Evolutionary conservation across 2,797 vertebrate genomes (phyloP).

Genomic region (Chrysocyon brachyurus): DNA sequence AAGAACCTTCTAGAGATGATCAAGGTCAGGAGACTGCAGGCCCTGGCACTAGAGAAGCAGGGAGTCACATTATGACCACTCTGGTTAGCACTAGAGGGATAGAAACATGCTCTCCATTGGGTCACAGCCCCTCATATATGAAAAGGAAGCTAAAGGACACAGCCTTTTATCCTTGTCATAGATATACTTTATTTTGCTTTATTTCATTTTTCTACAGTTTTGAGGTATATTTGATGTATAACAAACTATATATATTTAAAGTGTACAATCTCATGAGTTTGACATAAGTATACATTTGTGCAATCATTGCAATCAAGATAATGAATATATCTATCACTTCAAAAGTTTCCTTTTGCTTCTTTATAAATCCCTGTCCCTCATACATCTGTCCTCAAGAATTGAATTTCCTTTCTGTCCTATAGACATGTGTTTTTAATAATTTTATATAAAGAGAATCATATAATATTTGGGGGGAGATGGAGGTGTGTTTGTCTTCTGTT

Average conservation of each 20-base stretch:
- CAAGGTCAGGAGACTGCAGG: not conserved
- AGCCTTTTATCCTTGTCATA: not conserved
- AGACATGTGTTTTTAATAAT: not conserved
- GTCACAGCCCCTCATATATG: not conserved
- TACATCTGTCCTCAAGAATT: not conserved
- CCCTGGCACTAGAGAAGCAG: not conserved
- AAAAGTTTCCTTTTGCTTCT: not conserved
- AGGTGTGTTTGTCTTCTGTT: not conserved
- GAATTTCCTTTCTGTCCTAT: constrained; percentile 17
- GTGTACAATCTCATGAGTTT: not conserved
- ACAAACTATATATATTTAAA: not conserved
- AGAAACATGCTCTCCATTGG: rapidly evolving
- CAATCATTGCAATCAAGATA: not conserved
- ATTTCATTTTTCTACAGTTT: not conserved
- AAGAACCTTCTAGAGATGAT: not conserved
- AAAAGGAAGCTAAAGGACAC: not conserved
- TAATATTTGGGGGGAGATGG: not conserved
- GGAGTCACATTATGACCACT: not conserved
- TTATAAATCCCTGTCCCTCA: not conserved
- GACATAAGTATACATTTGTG: not conserved
- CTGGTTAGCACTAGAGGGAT: not conserved
- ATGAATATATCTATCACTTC: not conserved
- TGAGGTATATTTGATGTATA: not conserved
- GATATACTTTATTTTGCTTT: not conserved
- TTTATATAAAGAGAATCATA: not conserved